A percentile compares a stretch with the other conserved stretches of the same genome.
Conservation (phyloP, 1,140 invertebrate genomes). For the Ectropis grisescens region DNA sequence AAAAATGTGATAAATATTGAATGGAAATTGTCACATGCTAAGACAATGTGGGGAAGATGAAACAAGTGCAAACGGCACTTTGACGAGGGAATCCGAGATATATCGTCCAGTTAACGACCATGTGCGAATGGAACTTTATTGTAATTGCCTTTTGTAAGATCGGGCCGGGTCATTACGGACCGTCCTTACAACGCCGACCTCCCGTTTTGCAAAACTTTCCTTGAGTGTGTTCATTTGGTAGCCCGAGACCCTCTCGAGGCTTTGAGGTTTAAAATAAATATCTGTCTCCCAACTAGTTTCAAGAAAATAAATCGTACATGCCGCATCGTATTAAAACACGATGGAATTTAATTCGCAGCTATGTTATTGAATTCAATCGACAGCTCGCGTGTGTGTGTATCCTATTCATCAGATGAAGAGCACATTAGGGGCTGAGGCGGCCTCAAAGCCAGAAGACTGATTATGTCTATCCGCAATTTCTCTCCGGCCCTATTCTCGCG, state of each 20-base stretch:
- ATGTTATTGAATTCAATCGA: constrained; percentile 60
- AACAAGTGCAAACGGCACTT: constrained; percentile 36
- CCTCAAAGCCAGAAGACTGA: constrained; percentile 69
- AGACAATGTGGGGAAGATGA: constrained; percentile 24
- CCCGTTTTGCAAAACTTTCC: constrained; percentile 38
- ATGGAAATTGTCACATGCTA: constrained; percentile 11
- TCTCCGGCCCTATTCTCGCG: constrained; percentile 65
- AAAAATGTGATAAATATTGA: too few relatives aligned
- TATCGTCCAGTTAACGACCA: constrained; percentile 67
- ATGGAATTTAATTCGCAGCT: too few relatives aligned
- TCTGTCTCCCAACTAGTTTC: too few relatives aligned
- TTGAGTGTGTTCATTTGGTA: constrained; percentile 10
- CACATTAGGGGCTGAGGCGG: constrained; percentile 56
- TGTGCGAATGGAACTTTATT: constrained; percentile 68
- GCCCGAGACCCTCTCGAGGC: too few relatives aligned
- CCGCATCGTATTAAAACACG: too few relatives aligned
- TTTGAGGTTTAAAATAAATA: too few relatives aligned
- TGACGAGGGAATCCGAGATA: constrained; percentile 48
- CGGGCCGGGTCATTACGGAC: constrained; percentile 57
- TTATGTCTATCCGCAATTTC: constrained; percentile 69
- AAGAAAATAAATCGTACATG: too few relatives aligned
- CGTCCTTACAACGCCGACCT: constrained; percentile 30
- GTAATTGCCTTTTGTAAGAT: constrained; percentile 70
- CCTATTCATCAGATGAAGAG: constrained; percentile 59
- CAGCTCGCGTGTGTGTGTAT: constrained; percentile 29